Conservation (phyloP, 2,888 invertebrate species). For the Muschampia plurimacula region DNA sequence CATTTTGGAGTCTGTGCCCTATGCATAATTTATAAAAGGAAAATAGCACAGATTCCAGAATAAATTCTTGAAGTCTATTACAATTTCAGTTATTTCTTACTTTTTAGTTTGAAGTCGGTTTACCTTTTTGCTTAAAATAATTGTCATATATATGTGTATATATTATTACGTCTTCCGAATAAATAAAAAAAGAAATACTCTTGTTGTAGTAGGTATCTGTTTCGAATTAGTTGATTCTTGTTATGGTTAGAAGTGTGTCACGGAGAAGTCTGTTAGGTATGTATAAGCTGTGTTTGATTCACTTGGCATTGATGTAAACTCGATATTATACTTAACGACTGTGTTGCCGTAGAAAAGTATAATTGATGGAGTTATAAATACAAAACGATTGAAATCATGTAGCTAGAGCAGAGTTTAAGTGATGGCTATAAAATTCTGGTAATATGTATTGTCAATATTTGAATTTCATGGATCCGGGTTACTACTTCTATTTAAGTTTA, state of each 20-base stretch:
- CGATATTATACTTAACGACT: background rate
- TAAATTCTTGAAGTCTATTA: too few relatives aligned
- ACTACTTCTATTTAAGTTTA: too few relatives aligned
- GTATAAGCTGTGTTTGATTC: constrained; percentile 21
- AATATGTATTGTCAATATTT: background rate
- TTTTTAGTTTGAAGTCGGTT: too few relatives aligned
- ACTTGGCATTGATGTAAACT: constrained; percentile 25
- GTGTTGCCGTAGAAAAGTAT: background rate
- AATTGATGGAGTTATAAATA: too few relatives aligned
- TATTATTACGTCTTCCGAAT: too few relatives aligned
- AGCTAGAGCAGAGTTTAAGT: background rate
- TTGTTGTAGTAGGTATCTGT: background rate
- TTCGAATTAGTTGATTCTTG: constrained; percentile 15
- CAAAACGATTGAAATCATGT: background rate
- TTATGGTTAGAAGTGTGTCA: constrained; percentile 29
- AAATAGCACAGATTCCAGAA: too few relatives aligned
- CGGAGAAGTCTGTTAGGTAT: background rate
- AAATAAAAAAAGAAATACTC: background rate
- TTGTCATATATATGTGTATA: too few relatives aligned
- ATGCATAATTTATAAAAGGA: too few relatives aligned
- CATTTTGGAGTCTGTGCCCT: too few relatives aligned
- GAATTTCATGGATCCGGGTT: too few relatives aligned
- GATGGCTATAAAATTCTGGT: background rate
- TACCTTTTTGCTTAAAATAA: too few relatives aligned
- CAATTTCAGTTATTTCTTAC: too few relatives aligned